Percentiles rank a stretch among this genome's conserved stretches.
phyloP scores from a whole-genome alignment of 2,888 invertebrate genomes.

The Tholera decimalis region DNA sequence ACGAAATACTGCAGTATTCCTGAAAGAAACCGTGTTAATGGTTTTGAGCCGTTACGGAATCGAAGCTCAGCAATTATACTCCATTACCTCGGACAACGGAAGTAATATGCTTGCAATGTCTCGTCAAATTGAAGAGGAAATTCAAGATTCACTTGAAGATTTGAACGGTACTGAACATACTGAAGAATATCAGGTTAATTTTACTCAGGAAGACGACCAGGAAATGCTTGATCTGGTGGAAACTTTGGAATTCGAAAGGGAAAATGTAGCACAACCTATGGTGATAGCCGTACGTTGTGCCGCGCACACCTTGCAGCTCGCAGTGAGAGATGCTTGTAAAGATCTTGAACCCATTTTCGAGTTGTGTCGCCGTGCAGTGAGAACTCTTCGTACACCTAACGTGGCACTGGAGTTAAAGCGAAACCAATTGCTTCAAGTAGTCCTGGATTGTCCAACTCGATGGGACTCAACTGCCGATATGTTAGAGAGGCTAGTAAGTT shows the following conservation, averaged over 20 bases:
- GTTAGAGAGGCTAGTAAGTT: no score
- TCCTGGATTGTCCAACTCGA: no score
- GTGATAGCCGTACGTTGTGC: constrained; percentile 10
- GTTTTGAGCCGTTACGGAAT: constrained; percentile 15
- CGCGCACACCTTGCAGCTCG: no score
- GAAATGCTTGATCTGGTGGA: constrained; percentile 2
- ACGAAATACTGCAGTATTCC: constrained; percentile 11
- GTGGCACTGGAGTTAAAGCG: no score
- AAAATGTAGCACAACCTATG: constrained; percentile 6
- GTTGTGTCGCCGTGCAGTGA: no score
- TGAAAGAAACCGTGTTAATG: constrained; percentile 10
- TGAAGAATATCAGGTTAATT: constrained; percentile 8
- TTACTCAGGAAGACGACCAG: no score
- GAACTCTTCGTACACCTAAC: no score
- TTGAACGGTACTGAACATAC: constrained; percentile 1
- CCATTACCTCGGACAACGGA: constrained; percentile 5
- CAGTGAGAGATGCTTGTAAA: no score
- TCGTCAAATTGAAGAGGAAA: constrained; percentile 13
- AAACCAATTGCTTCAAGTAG: no score
- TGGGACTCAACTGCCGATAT: no score
- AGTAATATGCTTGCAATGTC: constrained; percentile 17
- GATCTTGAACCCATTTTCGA: no score
- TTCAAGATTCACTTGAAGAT: constrained; percentile 11
- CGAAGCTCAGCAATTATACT: no score
- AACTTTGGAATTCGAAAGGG: constrained; percentile 1